Evolutionary conservation across 1,140 invertebrate genomes (phyloP), one percentile per base, ranked within the genome.

Genomic region (Bathynomus jamesi): DNA sequence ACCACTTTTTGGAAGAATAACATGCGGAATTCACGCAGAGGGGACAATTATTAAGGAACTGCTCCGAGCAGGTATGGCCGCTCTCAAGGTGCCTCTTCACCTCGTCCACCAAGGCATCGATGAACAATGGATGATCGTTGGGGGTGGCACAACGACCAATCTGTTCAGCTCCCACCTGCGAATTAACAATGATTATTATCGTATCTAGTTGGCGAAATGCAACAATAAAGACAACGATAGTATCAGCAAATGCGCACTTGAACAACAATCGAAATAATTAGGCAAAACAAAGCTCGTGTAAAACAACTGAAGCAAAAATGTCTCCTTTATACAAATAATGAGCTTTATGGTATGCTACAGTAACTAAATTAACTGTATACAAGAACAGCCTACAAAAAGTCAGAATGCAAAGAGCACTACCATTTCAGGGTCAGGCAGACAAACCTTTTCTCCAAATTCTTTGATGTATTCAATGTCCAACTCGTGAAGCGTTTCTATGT

Each of bases 401-500:
- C n/a, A n/a, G n/a, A n/a, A n/a, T n/a, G n/a, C n/a, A 46, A 46
- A 46, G 40, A 46, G 10, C n/a, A 46, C n/a, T 46, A 46, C n/a
- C 10, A 46, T 46, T 11, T 46, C 10, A 46, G n/a, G 10, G n/a
- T n/a, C 10, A 46, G 10, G 5, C 61, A 8, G 11, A 77, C 68
- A 81, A 84, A 95, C 92, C 87, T 97, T 88, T 82, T 94, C 87
- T 13, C 89, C 94, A 40, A 98, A 83, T 77, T 97, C 93, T 72
- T 91, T 84, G 66, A 91, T 93, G 82, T 97, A 98, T 82, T 99
- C 96, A 77, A 98, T 95, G 81, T 99, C 96, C 83, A 99, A 82
- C 83, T 99, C 96, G 82, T 95, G 95, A 28, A 98, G 84, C 0
- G 96, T 98, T 83, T 98, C 96, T 79, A 98, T 98, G 80, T 98